These are phyloP conservation scores for Crotalus tigris DNA, from an alignment of 2,113 vertebrate genomes.

Conservation along the genomic window DNA sequence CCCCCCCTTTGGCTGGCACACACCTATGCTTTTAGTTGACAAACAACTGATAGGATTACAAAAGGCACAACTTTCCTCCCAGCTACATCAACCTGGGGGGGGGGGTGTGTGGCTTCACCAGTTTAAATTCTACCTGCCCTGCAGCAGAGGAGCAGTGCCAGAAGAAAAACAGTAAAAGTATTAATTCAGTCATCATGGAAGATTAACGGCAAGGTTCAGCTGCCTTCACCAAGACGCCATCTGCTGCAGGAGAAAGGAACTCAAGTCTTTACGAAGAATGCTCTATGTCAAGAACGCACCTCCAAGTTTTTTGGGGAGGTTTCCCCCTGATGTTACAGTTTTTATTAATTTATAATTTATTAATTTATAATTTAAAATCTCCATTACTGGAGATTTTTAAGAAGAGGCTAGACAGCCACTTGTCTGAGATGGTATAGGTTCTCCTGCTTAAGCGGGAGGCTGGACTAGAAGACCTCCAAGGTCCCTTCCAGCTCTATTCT, in stretches of 20 bases:
- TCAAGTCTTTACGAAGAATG: slow-evolving; percentile 6
- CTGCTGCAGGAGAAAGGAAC: slow-evolving; percentile 48
- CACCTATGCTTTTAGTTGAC: neutral
- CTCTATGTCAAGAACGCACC: neutral
- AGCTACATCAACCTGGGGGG: too few species aligned
- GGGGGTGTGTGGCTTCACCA: too few species aligned
- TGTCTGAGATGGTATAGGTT: too few species aligned
- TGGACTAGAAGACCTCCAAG: too few species aligned
- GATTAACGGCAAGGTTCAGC: neutral
- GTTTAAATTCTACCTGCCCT: neutral
- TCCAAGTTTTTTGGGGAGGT: neutral
- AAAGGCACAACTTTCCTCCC: neutral
- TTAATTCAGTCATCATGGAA: neutral
- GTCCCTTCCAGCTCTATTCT: too few species aligned
- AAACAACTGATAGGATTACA: too few species aligned
- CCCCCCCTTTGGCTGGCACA: neutral
- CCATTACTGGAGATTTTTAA: too few species aligned
- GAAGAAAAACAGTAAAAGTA: neutral
- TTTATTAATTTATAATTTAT: too few species aligned
- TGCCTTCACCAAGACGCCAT: slow-evolving; percentile 41
- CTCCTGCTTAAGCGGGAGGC: too few species aligned
- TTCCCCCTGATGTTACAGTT: too few species aligned
- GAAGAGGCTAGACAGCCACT: too few species aligned
- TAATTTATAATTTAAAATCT: too few species aligned
- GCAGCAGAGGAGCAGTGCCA: neutral